Evolutionary conservation across 2,113 vertebrate genomes (phyloP).

Genomic region (Solea solea): DNA sequence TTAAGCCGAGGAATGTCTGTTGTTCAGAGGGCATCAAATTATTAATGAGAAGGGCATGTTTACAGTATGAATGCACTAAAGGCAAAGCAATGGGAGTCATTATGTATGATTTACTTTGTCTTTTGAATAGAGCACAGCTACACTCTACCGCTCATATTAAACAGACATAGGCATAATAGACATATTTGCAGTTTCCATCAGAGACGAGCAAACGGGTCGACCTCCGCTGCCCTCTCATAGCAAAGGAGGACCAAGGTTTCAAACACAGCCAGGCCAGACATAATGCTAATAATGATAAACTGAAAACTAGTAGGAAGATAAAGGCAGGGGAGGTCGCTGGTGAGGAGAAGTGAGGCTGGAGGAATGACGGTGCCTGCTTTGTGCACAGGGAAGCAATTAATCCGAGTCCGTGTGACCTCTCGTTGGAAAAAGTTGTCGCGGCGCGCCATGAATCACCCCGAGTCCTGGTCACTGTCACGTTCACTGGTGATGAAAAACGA

Average conservation of each 20-base stretch:
- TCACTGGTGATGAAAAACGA: conserved; percentile 13
- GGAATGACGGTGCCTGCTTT: conserved; percentile 17
- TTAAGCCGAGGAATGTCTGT: not conserved
- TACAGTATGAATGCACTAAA: not conserved
- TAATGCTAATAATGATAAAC: not conserved
- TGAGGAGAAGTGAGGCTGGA: conserved; percentile 15
- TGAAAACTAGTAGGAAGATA: not conserved
- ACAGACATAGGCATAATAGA: not conserved
- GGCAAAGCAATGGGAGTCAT: conserved; percentile 17
- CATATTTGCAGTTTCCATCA: not conserved
- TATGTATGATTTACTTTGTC: conserved; percentile 3
- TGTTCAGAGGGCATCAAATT: conserved; percentile 31
- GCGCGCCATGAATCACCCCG: conserved; percentile 30
- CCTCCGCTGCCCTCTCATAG: not conserved
- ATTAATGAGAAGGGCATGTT: conserved; percentile 22
- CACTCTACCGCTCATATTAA: conserved; percentile 3
- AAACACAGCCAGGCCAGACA: not conserved
- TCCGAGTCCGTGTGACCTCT: conserved; percentile 42
- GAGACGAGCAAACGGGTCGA: not conserved
- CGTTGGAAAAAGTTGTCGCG: conserved; percentile 25
- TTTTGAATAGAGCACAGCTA: conserved; percentile 5
- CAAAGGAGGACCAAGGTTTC: not conserved
- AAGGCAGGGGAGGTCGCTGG: not conserved
- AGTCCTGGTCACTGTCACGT: conserved; percentile 10
- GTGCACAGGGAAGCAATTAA: conserved; percentile 35